Base-by-base conservation (phyloP, 2,797 vertebrate genomes). In the Nyctibius grandis region DNA sequence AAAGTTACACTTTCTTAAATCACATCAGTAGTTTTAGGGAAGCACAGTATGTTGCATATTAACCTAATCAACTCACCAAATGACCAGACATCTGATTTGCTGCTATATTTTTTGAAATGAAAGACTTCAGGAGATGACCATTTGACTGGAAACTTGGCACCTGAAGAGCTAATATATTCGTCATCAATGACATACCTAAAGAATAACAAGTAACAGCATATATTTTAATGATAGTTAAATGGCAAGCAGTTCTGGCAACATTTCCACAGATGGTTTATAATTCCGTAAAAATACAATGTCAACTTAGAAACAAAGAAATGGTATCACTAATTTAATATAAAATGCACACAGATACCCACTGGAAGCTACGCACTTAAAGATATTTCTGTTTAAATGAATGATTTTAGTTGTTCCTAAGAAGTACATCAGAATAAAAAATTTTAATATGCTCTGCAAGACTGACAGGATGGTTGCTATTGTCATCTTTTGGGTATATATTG, bases 111-210 rank as follows among this genome's bases (percentile, higher is more conserved):
- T 75, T 98, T 98, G 97, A 98, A 99, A 96, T 99, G 98, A 28
- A 99, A 97, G 76, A 99, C 98, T 93, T 99, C 99, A 2, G 99
- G 99, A 34, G 99, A 98, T 60, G 98, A 99, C 99, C 99, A 99
- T 96, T 99, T 99, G 72, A 99, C 94, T 1, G 99, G 99, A 96
- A 99, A 99, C 96, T 98, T 99, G 36, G 98, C 97, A 16, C 99
- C 98, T 8, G 94, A 98, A 31, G 99, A 99, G 84, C 98, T 98
- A 91, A 98, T 98, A 92, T 99, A 99, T 97, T 99, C 98, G 14
- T 99, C 98, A 51, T 99, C 98, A 26, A 99, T 96, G 56, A 99
- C 98, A 2, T 98, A 99, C 90, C 99, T 99, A 76, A 21, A 83
- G 51, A 69, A 21, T 65, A 63, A 40, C 48, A 92, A 25, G 65